Base-by-base conservation (phyloP, 2,888 invertebrate genomes). In the Caenorhabditis afra region DNA sequence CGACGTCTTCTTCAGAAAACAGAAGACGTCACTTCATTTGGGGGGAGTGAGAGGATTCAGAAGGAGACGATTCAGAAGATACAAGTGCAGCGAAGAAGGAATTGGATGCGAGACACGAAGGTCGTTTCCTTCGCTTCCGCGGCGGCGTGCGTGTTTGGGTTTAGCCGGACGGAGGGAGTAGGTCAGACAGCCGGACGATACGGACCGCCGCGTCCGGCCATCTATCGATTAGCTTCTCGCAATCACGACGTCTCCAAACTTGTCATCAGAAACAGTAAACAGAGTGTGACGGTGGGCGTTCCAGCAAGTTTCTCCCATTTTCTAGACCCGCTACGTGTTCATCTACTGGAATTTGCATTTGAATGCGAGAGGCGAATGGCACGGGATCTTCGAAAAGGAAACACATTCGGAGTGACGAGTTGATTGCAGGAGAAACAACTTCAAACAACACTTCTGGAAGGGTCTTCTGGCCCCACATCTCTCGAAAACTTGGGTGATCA, bases 131-230 rank as follows among this genome's bases (percentile, higher is more conserved):
- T 29, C 14, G 16, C 52, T 68, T 58, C 52, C 41, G n/a, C n/a
- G 58, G 67, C 67, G 52, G 53, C 29, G 29, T 29, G 29, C 29
- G 29, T 67, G 59, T 14, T 29, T 20, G 52, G 52, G 52, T 52
- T 52, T 23, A 68, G 59, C 59, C 68, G 52, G 52, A 68, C 29
- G 29, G 29, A 3, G 29, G 29, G 29, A 59, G 68, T 68, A 59
- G 59, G n/a, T 52, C 68, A 3, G 41, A 14, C 50, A 16, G 44
- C 35, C 50, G 68, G 29, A 29, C 29, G 68, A 59, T 59, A 68
- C 61, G 68, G 59, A 68, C 53, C 44, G 59, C 68, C 50, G 52
- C 68, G 52, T 68, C n/a, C n/a, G n/a, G n/a, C 68, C 59, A 52
- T 61, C 41, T 23, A 58, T 58, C 58, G 67, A 29, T 22, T 61